A percentile compares a stretch with the other conserved stretches of the same genome.
Conservation (phyloP, 2,797 vertebrate genomes). For the Tangara arthus region DNA sequence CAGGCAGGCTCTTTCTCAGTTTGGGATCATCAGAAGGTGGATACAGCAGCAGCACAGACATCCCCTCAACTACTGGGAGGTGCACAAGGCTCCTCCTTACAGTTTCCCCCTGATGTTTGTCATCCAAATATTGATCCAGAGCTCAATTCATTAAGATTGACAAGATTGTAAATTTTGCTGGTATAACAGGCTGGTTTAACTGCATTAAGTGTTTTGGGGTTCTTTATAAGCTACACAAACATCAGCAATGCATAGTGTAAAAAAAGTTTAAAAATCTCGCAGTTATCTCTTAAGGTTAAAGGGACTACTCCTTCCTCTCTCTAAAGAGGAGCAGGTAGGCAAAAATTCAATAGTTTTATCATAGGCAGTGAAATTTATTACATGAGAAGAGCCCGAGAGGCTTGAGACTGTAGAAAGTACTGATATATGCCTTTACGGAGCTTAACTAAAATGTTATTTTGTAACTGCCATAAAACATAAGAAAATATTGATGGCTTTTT, state of each 20-base stretch:
- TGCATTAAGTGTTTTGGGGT: not conserved
- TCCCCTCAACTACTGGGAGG: not conserved
- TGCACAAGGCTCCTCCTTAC: not conserved
- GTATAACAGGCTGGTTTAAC: not conserved
- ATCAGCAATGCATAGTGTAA: not conserved
- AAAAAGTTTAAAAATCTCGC: not conserved
- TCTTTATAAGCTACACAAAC: not conserved
- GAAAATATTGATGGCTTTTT: constrained; percentile 36
- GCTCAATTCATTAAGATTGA: not conserved
- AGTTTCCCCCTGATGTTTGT: not conserved
- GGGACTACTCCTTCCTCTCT: not conserved
- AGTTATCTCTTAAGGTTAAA: not conserved
- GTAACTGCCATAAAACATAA: constrained; percentile 37
- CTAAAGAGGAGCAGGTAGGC: not conserved
- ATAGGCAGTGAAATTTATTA: constrained; percentile 29
- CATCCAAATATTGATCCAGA: not conserved
- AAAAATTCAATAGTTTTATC: constrained; percentile 38
- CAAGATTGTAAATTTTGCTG: not conserved
- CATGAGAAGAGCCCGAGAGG: not conserved
- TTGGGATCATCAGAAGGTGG: not conserved
- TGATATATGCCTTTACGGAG: constrained; percentile 47
- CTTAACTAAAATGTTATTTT: constrained; percentile 61
- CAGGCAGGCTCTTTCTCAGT: fast-evolving
- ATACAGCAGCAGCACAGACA: not conserved
- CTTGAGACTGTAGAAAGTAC: not conserved